Base-by-base conservation (phyloP, 2,113 vertebrate species). In the Dasyornis broadbenti region DNA sequence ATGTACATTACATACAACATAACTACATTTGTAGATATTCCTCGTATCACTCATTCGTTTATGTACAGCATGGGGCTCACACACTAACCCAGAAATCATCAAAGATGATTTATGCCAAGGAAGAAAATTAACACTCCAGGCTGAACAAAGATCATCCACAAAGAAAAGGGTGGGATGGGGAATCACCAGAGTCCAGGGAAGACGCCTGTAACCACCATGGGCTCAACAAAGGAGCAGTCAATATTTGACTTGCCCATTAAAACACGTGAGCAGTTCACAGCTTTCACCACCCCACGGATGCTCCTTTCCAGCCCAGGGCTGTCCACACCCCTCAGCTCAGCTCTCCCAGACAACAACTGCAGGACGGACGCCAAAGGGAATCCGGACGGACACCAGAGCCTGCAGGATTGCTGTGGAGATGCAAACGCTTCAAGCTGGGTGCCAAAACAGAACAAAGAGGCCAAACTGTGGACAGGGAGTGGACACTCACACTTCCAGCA, bases 1-100 rank as follows among this genome's bases (percentile, higher is more conserved):
- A 99, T 99, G 96, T 99, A 99, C 99, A 99, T 98, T 99, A 99
- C 98, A 99, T 99, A 99, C 99, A 99, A 98, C 97, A 70, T 98
- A 98, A 98, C 98, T 98, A 98, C 98, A 98, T 95, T 88, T 97
- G 97, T 73, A 92, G 82, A 72, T 98, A 97, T 94, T 98, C 84
- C 95, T 96, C 22, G 3, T 84, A 57, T 96, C 95, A 98, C 97
- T 98, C 98, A 98, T 98, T 98, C 97, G 88, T 97, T 98, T 97
- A 97, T 97, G 97, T 98, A 98, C 98, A 98, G 98, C 98, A 97
- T 94, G 97, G 98, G 98, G 96, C 95, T 98, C 93, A 96, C 84
- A 89, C 56, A 96, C 89, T 94, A 96, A 97, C 95, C 92, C 91
- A 94, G 96, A 90, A 95, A 94, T 93, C 95, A 94, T 75, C 95